Percentiles rank a stretch among this genome's conserved stretches.
Evolutionary conservation across 2,113 vertebrate species (phyloP).

Genomic region (Papio anubis): DNA sequence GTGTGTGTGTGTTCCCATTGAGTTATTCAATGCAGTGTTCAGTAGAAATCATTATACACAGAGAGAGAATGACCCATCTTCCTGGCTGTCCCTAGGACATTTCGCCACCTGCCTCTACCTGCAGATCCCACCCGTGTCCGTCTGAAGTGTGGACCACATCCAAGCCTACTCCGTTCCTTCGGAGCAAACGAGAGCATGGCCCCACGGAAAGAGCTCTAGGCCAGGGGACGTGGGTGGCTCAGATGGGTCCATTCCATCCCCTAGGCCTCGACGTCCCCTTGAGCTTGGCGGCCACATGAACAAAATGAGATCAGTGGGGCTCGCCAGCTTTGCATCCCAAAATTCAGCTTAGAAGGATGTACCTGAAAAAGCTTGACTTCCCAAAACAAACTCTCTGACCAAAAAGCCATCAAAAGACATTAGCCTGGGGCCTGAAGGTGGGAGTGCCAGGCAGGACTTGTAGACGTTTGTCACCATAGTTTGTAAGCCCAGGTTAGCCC

Average conservation of each 20-base stretch:
- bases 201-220: not conserved
- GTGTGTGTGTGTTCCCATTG: not conserved
- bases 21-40: too few species aligned
- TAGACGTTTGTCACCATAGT: not conserved
- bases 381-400: not conserved
- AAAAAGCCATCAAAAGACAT: not conserved
- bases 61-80: not conserved
- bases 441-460: accelerated
- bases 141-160: not conserved
- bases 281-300: not conserved
- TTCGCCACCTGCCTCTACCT: not conserved
- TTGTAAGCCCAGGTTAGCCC: too few species aligned
- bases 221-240: not conserved
- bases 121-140: too few species aligned
- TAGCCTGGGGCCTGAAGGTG: not conserved
- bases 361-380: not conserved
- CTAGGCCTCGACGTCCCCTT: not conserved
- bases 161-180: accelerated
- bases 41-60: not conserved
- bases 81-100: not conserved
- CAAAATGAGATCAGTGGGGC: not conserved
- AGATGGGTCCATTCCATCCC: too few species aligned
- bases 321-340: not conserved
- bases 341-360: not conserved
- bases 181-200: not conserved